A percentile compares a stretch with the other conserved stretches of the same genome.
Conservation (phyloP, 2,797 vertebrate species). For the Enteromius anoplus region DNA sequence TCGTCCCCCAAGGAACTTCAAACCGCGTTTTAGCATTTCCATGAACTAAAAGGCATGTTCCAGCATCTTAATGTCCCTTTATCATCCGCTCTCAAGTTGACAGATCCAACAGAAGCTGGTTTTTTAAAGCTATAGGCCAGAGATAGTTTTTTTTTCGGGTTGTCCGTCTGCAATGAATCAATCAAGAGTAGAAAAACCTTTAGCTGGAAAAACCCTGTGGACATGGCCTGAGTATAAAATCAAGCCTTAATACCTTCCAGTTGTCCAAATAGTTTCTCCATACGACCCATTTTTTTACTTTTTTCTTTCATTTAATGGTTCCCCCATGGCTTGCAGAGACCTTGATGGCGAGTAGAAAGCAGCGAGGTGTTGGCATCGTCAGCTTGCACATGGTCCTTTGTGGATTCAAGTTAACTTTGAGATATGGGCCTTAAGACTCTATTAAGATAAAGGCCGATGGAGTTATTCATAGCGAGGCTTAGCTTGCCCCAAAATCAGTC, state of each 20-base stretch:
- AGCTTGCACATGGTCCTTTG: conserved; percentile 9
- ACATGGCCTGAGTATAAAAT: conserved; percentile 66
- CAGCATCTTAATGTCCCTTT: conserved; percentile 11
- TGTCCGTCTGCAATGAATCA: conserved; percentile 63
- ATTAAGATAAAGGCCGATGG: neutral
- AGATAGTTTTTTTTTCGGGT: conserved; percentile 35
- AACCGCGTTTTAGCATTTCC: neutral
- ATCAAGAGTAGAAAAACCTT: conserved; percentile 62
- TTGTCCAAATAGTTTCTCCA: conserved; percentile 82
- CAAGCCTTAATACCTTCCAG: conserved; percentile 79
- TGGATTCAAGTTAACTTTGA: conserved; percentile 49
- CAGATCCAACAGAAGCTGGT: conserved; percentile 32
- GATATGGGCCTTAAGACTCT: conserved; percentile 10
- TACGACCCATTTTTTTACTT: conserved; percentile 53
- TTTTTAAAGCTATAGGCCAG: neutral
- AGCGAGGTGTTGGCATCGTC: conserved; percentile 53
- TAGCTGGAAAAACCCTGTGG: conserved; percentile 64
- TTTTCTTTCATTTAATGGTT: conserved; percentile 61
- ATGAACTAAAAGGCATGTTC: neutral
- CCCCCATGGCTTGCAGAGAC: conserved; percentile 52
- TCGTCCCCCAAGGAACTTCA: neutral
- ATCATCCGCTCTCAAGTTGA: neutral
- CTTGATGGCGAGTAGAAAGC: conserved; percentile 63
- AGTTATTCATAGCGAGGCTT: neutral
- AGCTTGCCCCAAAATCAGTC: neutral